Evolutionary conservation across 1,140 invertebrate species (phyloP).

Genomic region (Lethrus apterus): DNA sequence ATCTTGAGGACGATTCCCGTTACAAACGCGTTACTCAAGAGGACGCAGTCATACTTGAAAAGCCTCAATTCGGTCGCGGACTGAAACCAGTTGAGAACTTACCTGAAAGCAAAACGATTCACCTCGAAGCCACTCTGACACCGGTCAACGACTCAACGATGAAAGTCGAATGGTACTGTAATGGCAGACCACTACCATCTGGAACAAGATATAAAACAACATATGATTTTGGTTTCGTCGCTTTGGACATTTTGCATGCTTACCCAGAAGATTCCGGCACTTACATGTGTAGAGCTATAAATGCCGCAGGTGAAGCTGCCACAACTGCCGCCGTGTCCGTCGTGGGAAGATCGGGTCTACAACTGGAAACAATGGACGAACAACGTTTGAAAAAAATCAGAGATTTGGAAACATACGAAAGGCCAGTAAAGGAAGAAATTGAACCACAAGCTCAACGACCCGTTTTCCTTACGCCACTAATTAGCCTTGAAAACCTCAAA

Average conservation of each 20-base stretch:
- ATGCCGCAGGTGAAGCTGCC: constrained; percentile 84
- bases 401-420: constrained; percentile 75
- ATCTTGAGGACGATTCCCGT: constrained; percentile 80
- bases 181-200: constrained; percentile 82
- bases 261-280: constrained; percentile 92
- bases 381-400: constrained; percentile 82
- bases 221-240: constrained; percentile 94
- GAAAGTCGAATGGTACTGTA: constrained; percentile 92
- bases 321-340: constrained; percentile 82
- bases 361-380: constrained; percentile 82
- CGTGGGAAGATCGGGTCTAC: constrained; percentile 73
- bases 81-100: constrained; percentile 76
- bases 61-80: constrained; percentile 82
- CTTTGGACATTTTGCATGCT: constrained; percentile 91
- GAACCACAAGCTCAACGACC: constrained; percentile 73
- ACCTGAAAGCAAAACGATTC: constrained; percentile 81
- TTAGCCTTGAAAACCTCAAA: constrained; percentile 75
- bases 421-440: constrained; percentile 65
- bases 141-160: constrained; percentile 93
- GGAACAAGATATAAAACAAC: constrained; percentile 87
- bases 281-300: constrained; percentile 91
- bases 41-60: constrained; percentile 69
- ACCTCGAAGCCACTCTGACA: constrained; percentile 91
- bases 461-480: constrained; percentile 78
- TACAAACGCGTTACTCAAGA: constrained; percentile 63